phyloP scores from a whole-genome alignment of 2,888 invertebrate genomes.

The Baccha elongata region DNA sequence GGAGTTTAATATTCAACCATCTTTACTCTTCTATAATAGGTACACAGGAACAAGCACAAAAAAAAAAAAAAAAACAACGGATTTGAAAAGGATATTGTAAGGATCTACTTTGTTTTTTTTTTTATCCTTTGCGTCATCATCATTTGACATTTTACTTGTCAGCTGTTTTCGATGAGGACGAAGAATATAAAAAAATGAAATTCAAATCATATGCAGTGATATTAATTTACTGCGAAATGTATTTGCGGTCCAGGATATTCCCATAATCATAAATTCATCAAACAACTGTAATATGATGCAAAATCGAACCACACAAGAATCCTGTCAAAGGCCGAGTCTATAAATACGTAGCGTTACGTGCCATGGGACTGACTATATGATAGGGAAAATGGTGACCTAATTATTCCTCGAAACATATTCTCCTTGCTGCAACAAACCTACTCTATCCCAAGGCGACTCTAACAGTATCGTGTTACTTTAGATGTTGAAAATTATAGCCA shows the following conservation, averaged over 20 bases:
- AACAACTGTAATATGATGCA: conserved; percentile 53
- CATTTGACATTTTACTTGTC: conserved; percentile 52
- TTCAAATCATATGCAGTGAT: conserved; percentile 18
- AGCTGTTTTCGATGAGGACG: conserved; percentile 47
- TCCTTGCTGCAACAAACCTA: conserved; percentile 13
- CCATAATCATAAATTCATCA: conserved; percentile 42
- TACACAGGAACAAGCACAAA: conserved; percentile 12
- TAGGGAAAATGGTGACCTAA: conserved; percentile 23
- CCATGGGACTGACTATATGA: not conserved
- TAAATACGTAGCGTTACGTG: not conserved
- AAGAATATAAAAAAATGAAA: conserved; percentile 9
- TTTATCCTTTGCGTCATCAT: conserved; percentile 62
- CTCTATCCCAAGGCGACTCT: conserved; percentile 27
- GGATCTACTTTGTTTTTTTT: conserved; percentile 25
- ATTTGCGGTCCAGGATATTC: conserved; percentile 6
- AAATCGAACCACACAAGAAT: conserved; percentile 14
- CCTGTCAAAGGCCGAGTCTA: not conserved
- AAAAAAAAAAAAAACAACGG: conserved; percentile 27
- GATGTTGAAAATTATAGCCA: conserved; percentile 33
- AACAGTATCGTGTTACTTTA: conserved; percentile 41
- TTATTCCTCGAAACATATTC: conserved; percentile 31
- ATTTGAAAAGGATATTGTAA: conserved; percentile 54
- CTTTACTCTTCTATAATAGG: conserved; percentile 16
- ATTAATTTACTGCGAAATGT: conserved; percentile 47
- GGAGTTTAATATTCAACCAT: conserved; percentile 67